Conservation (phyloP, 2,888 invertebrate genomes). For the Drosophila pseudotakahashii region DNA sequence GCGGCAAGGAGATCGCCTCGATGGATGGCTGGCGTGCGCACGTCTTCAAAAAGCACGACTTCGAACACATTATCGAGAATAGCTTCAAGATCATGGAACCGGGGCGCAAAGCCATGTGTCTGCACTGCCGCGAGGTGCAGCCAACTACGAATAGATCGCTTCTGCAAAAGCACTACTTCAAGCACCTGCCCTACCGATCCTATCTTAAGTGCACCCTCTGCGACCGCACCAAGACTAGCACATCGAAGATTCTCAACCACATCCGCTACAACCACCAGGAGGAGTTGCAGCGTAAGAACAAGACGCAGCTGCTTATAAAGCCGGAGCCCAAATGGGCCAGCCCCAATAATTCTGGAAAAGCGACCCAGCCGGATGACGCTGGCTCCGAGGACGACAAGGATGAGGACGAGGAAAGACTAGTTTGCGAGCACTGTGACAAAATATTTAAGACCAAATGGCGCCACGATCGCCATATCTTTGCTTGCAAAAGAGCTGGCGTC, state of each 20-base stretch:
- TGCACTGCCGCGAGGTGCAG: constrained; percentile 68
- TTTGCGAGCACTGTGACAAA: constrained; percentile 67
- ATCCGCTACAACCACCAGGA: constrained; percentile 73
- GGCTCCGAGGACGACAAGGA: not conserved
- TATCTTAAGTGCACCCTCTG: constrained; percentile 78
- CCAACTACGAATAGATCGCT: constrained; percentile 63
- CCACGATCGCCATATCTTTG: constrained; percentile 46
- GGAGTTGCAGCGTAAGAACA: constrained; percentile 54
- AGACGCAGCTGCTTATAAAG: constrained; percentile 60
- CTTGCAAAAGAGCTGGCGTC: constrained; percentile 27
- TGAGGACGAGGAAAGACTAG: constrained; percentile 10
- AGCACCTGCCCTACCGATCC: constrained; percentile 78
- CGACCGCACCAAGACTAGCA: constrained; percentile 78
- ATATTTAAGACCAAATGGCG: constrained; percentile 58
- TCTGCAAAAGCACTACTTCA: constrained; percentile 78
- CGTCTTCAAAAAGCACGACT: constrained; percentile 74
- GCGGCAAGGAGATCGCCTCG: constrained; percentile 67
- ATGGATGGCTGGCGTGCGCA: constrained; percentile 76
- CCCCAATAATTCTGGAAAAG: not conserved
- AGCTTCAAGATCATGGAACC: constrained; percentile 69
- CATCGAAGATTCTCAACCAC: constrained; percentile 77
- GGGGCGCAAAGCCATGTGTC: constrained; percentile 61
- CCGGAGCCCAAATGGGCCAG: constrained; percentile 54
- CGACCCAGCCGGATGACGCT: not conserved
- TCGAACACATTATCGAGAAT: constrained; percentile 71